Base-by-base conservation (phyloP, 2,888 invertebrate genomes). In the Xanthorhoe spadicearia region DNA sequence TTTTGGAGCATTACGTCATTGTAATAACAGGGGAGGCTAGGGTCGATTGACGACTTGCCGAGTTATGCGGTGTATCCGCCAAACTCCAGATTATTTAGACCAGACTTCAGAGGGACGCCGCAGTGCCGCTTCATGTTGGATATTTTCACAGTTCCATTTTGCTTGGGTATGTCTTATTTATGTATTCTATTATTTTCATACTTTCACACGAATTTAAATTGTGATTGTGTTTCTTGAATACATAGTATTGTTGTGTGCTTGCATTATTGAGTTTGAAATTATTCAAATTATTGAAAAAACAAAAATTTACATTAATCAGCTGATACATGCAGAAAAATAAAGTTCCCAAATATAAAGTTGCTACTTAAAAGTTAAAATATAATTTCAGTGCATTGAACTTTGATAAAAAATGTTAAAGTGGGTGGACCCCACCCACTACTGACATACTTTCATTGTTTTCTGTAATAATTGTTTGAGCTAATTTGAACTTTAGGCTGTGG, bases 1-100 rank as follows among this genome's bases (percentile, higher is more conserved):
- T 92, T 93, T 92, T 92, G 87, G 91, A 87, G 77, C 87, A 93
- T 93, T 93, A 93, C 93, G 93, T 93, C 93, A 93, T 88, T 87
- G 80, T 80, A 79, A 60, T 76, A 77, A 54, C 73, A 76, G 76
- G 82, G 77, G 78, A 77, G 78, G 75, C 78, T 75, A 77, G 78
- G 77, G 77, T 81, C 80, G 78, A 72, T 77, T 70, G 73, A 60
- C 73, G 72, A 70, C 75, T 66, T 70, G 73, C 61, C 73, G 72
- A 70, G 75, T 66, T 69, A 71, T 68, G 70, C 70, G 72, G 73
- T 75, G 75, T 75, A 78, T 75, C 74, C 82, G 80, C 64, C 75
- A 78, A 78, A 79, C 78, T 72, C 64, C 75, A 78, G 78, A 79
- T 78, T 72, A 70, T 65, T 48, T 65, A 51, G 54, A 73, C 23